Conservation (phyloP, 2,888 invertebrate species). For the Polietes domitor region DNA sequence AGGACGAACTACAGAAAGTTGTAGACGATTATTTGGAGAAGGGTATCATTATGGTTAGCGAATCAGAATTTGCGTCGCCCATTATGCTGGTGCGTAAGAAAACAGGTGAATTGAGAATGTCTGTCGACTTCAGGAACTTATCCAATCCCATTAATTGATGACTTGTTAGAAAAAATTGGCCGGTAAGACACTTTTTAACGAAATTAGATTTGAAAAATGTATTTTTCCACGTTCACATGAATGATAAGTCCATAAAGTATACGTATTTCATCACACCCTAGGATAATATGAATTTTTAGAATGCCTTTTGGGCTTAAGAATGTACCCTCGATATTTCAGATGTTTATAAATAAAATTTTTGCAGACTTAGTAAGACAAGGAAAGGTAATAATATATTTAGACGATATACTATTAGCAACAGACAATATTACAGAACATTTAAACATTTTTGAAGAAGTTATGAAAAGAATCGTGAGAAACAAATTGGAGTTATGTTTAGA, state of each 20-base stretch:
- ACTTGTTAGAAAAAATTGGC: conserved; percentile 51
- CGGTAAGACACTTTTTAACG: conserved; percentile 48
- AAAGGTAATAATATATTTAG: conserved; percentile 54
- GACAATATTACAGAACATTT: conserved; percentile 34
- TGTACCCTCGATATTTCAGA: conserved; percentile 52
- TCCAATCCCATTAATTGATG: conserved; percentile 55
- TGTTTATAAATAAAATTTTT: conserved; percentile 52
- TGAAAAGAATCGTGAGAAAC: conserved; percentile 23
- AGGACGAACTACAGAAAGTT: conserved; percentile 20
- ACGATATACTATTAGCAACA: conserved; percentile 60
- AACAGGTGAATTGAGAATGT: conserved; percentile 26
- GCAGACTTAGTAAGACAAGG: conserved; percentile 39
- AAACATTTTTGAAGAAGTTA: conserved; percentile 37
- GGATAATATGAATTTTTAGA: conserved; percentile 44
- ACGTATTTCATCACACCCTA: conserved; percentile 38
- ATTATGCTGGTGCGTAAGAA: conserved; percentile 44
- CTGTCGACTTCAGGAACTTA: conserved; percentile 53
- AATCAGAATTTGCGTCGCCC: conserved; percentile 44
- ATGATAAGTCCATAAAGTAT: conserved; percentile 33
- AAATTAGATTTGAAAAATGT: conserved; percentile 56
- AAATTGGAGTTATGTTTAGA: conserved; percentile 48
- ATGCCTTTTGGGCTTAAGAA: conserved; percentile 61
- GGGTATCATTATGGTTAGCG: conserved; percentile 41
- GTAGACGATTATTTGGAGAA: conserved; percentile 39
- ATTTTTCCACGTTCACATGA: conserved; percentile 48